Conservation (phyloP, 2,888 invertebrate species). For the Nomada lathburiana region DNA sequence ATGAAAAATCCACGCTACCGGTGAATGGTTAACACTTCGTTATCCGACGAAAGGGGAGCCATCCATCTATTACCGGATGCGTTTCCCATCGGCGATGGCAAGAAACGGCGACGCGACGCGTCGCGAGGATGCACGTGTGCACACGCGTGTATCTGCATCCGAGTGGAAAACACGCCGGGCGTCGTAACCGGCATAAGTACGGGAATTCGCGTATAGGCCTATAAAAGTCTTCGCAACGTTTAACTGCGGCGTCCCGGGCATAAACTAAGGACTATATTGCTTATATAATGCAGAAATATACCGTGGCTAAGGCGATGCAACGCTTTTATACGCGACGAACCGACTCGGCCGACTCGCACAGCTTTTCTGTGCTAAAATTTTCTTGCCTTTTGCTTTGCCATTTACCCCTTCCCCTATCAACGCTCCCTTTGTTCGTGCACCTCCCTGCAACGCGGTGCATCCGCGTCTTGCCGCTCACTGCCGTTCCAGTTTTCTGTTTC, state of each 20-base stretch:
- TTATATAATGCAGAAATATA: slow-evolving; percentile 79
- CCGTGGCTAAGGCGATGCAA: slow-evolving; percentile 67
- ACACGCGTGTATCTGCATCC: slow-evolving; percentile 27
- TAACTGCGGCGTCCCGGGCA: slow-evolving; percentile 78
- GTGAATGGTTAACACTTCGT: slow-evolving; percentile 53
- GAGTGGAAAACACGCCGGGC: slow-evolving; percentile 51
- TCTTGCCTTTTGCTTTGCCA: slow-evolving; percentile 22
- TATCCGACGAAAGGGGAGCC: slow-evolving; percentile 26
- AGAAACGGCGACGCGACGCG: slow-evolving; percentile 17
- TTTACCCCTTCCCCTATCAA: neutral
- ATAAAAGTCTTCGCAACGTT: slow-evolving; percentile 81
- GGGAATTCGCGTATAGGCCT: slow-evolving; percentile 76
- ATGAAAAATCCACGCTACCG: slow-evolving; percentile 39
- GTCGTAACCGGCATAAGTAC: slow-evolving; percentile 74
- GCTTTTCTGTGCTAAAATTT: slow-evolving; percentile 33
- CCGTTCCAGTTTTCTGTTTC: neutral
- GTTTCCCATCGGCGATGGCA: slow-evolving; percentile 19
- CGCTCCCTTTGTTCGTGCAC: neutral
- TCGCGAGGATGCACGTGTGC: slow-evolving; percentile 6
- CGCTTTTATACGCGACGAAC: slow-evolving; percentile 66
- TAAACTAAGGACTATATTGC: slow-evolving; percentile 81
- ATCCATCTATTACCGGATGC: slow-evolving; percentile 31
- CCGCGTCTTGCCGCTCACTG: neutral
- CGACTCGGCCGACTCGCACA: slow-evolving; percentile 36
- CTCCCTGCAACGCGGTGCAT: neutral